Evolutionary conservation across 2,797 vertebrate genomes (phyloP).

Genomic region (Lophius americanus): DNA sequence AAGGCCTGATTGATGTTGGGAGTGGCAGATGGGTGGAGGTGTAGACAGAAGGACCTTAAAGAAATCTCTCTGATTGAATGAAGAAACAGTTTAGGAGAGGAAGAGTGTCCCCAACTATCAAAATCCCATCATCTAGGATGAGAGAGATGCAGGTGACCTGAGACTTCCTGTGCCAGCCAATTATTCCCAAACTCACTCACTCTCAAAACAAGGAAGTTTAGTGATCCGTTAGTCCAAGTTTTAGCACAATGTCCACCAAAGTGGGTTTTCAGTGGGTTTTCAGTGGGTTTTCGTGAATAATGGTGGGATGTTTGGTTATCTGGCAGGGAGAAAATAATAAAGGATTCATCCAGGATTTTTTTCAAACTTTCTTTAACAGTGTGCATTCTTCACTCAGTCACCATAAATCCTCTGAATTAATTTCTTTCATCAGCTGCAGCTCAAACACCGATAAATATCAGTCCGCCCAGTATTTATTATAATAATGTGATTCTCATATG

Average conservation of each 20-base stretch:
- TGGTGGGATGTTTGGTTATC: too few species aligned
- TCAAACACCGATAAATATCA: conserved; percentile 42
- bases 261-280: too few species aligned
- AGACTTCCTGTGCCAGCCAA: conserved; percentile 1
- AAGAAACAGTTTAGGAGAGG: conserved; percentile 62
- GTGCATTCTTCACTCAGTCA: too few species aligned
- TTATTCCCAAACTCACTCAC: too few species aligned
- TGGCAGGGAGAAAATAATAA: too few species aligned
- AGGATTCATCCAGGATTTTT: too few species aligned
- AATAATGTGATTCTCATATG: conserved; percentile 41
- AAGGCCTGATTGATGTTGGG: conserved; percentile 36
- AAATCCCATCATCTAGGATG: conserved; percentile 81
- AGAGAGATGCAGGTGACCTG: conserved; percentile 69
- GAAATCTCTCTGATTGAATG: conserved; percentile 34
- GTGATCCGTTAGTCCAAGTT: too few species aligned
- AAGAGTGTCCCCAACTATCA: conserved; percentile 73
- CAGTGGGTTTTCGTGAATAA: too few species aligned
- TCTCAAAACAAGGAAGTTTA: too few species aligned
- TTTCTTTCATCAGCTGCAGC: conserved; percentile 29
- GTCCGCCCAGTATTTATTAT: conserved; percentile 44
- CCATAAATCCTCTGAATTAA: conserved; percentile 15
- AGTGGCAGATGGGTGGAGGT: conserved; percentile 34
- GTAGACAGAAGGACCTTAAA: conserved; percentile 23
- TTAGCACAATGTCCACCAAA: too few species aligned
- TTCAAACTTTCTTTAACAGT: too few species aligned